Conservation (phyloP, 2,113 vertebrate species). For the Micronycteris hirsuta region DNA sequence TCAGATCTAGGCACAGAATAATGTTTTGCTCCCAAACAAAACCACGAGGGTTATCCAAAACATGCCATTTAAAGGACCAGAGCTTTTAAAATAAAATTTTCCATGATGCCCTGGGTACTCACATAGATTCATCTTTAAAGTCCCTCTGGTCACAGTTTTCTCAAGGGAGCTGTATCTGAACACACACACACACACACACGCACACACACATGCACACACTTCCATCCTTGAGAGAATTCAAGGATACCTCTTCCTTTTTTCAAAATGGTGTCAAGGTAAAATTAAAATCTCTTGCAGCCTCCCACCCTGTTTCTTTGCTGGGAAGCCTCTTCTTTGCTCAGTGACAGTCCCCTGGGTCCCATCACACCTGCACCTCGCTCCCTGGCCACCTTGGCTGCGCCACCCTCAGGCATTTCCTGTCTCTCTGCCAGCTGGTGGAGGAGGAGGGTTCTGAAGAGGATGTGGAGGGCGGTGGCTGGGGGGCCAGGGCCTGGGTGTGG, state of each 20-base stretch:
- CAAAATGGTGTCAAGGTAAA: not conserved
- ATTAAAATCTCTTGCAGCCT: not conserved
- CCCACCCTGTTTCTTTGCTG: not conserved
- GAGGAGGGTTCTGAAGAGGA: not conserved
- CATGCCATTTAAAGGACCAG: not conserved
- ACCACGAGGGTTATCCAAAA: not conserved
- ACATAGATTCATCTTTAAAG: not conserved
- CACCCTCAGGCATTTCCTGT: not conserved
- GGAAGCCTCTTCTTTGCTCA: not conserved
- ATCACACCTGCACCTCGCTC: not conserved
- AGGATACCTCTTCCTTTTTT: not conserved
- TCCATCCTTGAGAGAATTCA: not conserved
- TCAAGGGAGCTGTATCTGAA: not conserved
- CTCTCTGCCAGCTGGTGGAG: not conserved
- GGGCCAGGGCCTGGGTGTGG: not conserved
- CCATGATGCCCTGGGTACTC: not conserved
- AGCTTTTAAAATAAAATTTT: slow-evolving; percentile 45
- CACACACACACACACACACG: not conserved
- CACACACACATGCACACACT: too few species aligned
- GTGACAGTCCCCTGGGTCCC: fast-evolving
- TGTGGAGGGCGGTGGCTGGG: not conserved
- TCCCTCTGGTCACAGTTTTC: slow-evolving; percentile 26
- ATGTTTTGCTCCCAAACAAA: slow-evolving; percentile 14
- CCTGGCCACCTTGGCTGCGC: not conserved
- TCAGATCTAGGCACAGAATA: not conserved